Base-by-base conservation (phyloP, 2,888 invertebrate species). In the Proisotoma minuta region DNA sequence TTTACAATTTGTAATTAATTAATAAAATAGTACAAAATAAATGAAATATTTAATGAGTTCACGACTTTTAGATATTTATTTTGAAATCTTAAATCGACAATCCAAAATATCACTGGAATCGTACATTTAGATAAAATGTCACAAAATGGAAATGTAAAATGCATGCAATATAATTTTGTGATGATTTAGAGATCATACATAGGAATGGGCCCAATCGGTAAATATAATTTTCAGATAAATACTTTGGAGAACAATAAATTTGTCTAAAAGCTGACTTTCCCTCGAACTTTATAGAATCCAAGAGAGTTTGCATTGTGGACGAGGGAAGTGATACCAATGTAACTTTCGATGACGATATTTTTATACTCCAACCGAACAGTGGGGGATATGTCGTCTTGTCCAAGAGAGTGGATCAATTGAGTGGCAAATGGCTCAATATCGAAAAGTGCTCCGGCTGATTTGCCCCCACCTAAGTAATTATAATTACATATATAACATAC, bases 251-350 rank as follows among this genome's bases (percentile, higher is more conserved):
- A 34, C 8, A 34, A 34, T 34, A 34, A 34, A 10, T 34, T 34
- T n/a, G 4, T 43, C 82, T 85, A 89, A 77, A 89, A 89, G 77
- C 91, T 90, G 76, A 91, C 85, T 77, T 88, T 89, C 71, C 91
- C 90, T 71, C 91, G 82, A 65, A 90, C 88, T 80, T 90, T 89
- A 79, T 89, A 91, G 80, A 89, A 92, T 1, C 92, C 92, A 77
- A 92, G 81, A 69, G 85, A 83, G 72, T 88, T 87, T 75, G 89
- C 87, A 78, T 92, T 92, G 76, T 89, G 88, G 4, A 92, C 82
- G 48, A 91, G 78, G 2, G 91, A 89, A 10, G 87, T 84, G 43
- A 91, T 78, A 3, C 89, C 89, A 15, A 89, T 82, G 75, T 91
- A 92, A 76, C 87, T 89, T 76, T 90, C 87, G 70, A 91, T 84